Evolutionary conservation across 1,140 invertebrate genomes (phyloP).

Genomic region (Hylyphantes graminicola): DNA sequence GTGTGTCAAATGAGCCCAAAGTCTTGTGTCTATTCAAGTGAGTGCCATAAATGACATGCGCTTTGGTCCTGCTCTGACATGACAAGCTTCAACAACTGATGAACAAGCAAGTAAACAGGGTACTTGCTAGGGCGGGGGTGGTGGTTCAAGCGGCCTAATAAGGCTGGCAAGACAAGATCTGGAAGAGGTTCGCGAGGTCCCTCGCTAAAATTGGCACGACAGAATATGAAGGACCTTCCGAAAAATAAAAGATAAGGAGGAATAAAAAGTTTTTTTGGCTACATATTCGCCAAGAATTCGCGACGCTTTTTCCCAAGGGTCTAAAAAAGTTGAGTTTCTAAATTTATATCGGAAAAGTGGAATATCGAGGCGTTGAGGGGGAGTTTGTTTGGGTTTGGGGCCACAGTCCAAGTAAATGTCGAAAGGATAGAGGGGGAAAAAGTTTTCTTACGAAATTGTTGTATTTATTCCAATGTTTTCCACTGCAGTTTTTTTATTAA

Average conservation of each 20-base stretch:
- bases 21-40: not conserved
- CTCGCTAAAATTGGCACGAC: conserved; percentile 45
- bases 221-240: conserved; percentile 48
- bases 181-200: conserved; percentile 42
- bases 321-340: not conserved
- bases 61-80: not conserved
- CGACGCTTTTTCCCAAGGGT: conserved; percentile 6
- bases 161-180: conserved; percentile 52
- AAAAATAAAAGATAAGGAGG: conserved; percentile 21
- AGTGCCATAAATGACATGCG: not conserved
- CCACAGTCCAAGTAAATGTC: no score
- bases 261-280: not conserved
- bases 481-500: no score
- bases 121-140: conserved; percentile 23
- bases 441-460: no score
- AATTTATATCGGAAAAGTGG: no score
- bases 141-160: conserved; percentile 42
- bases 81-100: not conserved
- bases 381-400: no score
- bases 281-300: conserved; percentile 54
- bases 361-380: no score
- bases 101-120: no score
- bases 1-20: no score
- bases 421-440: no score
- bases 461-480: no score